Base-by-base conservation (phyloP, 2,113 vertebrate species). In the Panthera leo region DNA sequence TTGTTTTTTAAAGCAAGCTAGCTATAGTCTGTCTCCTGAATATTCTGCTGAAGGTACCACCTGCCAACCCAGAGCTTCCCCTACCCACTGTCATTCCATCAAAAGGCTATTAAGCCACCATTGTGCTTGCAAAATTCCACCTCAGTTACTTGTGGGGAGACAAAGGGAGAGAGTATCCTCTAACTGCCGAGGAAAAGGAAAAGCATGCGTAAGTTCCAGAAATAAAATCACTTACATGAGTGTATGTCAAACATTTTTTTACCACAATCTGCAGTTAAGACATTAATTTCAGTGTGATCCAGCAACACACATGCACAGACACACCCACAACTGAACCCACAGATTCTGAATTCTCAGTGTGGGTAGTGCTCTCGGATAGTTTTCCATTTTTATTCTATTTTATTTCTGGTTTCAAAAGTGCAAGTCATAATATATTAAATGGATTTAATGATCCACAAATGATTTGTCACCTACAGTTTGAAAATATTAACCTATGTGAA, bases 401-500 rank as follows among this genome's bases (percentile, higher is more conserved):
- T 73, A 82, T 51, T 83, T 70, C 12, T 82, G 73, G 73, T 91
- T 75, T 53, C 1, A 42, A 73, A 83, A 91, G 51, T 75, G 68
- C 13, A 95, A 19, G 80, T 75, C 55, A 85, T 70, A 83, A 39
- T 78, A 71, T 61, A 82, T 31, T 85, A 85, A 91, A 78, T 45
- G 53, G 18, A 55, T 84, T 73, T 89, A 85, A 91, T 63, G 31
- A 42, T 21, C 73, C 86, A 86, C 11, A 55, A 89, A 71, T 68
- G 67, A 21, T 12, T 51, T 15, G 2, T 94, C n/a, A 87, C 19
- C 55, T 71, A 21, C 7, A 68, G 61, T 89, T 95, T 78, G 55
- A 96, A 97, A 89, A 61, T 65, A 80, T 79, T 91, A 87, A 84
- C 12, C n/a, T 29, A 63, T 31, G 6, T 85, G 25, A 96, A 70